These are phyloP conservation scores for Erpetoichthys calabaricus DNA, from an alignment of 2,797 vertebrate genomes.

Conservation along the genomic window DNA sequence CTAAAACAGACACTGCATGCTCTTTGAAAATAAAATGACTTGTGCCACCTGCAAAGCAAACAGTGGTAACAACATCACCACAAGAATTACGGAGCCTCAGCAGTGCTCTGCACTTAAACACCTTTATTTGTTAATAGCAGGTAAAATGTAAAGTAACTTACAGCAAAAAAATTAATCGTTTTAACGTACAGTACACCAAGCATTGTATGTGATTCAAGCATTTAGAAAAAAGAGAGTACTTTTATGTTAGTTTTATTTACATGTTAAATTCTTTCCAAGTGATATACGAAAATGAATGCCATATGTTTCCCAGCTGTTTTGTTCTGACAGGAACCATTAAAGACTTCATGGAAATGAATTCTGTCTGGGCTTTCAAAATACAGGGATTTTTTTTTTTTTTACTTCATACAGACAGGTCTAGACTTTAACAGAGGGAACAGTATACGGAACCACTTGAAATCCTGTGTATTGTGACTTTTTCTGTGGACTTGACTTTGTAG, in stretches of 20 bases:
- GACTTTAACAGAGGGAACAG: slow-evolving; percentile 6
- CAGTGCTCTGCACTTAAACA: no score
- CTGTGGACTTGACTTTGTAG: neutral
- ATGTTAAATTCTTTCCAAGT: slow-evolving; percentile 62
- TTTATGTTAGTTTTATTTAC: slow-evolving; percentile 68
- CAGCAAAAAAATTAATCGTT: no score
- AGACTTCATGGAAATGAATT: slow-evolving; percentile 31
- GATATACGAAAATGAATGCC: slow-evolving; percentile 65
- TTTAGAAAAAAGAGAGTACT: slow-evolving; percentile 44
- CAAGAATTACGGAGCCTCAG: no score
- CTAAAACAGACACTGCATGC: no score
- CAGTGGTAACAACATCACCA: no score
- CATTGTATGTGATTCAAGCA: slow-evolving; percentile 40
- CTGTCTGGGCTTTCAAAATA: slow-evolving; percentile 55
- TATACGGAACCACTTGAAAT: slow-evolving; percentile 1
- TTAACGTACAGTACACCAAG: slow-evolving; percentile 4
- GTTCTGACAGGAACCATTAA: slow-evolving; percentile 54
- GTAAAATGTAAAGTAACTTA: no score
- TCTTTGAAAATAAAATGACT: no score
- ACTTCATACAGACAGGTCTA: slow-evolving; percentile 6
- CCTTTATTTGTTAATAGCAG: no score
- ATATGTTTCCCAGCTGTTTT: slow-evolving; percentile 63
- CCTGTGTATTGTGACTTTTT: neutral
- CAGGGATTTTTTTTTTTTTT: slow-evolving; percentile 13
- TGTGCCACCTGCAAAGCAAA: no score